Base-by-base conservation (phyloP, 2,797 vertebrate species). In the Anguilla megastoma region DNA sequence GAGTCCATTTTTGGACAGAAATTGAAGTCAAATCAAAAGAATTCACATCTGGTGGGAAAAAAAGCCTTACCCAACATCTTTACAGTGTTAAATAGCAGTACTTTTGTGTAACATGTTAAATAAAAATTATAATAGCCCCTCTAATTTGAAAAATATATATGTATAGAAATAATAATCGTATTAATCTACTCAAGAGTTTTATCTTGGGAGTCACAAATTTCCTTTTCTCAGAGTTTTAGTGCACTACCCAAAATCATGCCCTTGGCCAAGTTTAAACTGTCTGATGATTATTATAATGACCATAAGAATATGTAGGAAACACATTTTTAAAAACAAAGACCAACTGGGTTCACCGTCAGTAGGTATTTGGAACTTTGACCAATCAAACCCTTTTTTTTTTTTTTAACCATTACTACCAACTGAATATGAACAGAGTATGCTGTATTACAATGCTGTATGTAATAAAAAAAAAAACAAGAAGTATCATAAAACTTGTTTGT, bases 381-480 rank as follows among this genome's bases (percentile, higher is more conserved):
- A 45, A 48, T 48, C 1, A 80, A 2, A 76, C 48, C 18, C 30
- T 45, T 7, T 27, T 48, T n/a, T n/a, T n/a, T 79, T 12, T 24
- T 52, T 7, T 63, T 79, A 52, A 24, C 82, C 83, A 41, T 82
- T 50, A 82, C 79, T 45, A 18, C 83, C 83, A 30, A 66, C 80
- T 69, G 48, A 60, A 58, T 84, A 87, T 84, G 58, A 84, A 88
- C 85, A 85, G 84, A 85, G 63, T 52, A 71, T 71, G 86, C 87
- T 85, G 87, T 71, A 69, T 85, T 69, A 85, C 21, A 84, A 84
- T 27, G 4, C 24, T 58, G 82, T 54, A 54, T 9, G 30, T 52
- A 56, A 27, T 33, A 84, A 84, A 56, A 33, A 84, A 56, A 14
- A 56, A 84, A 56, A 14, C 27, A 14, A 33, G 0, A 52, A 30